Conservation (phyloP, 2,888 invertebrate species). For the Stenoptilia bipunctidactyla region DNA sequence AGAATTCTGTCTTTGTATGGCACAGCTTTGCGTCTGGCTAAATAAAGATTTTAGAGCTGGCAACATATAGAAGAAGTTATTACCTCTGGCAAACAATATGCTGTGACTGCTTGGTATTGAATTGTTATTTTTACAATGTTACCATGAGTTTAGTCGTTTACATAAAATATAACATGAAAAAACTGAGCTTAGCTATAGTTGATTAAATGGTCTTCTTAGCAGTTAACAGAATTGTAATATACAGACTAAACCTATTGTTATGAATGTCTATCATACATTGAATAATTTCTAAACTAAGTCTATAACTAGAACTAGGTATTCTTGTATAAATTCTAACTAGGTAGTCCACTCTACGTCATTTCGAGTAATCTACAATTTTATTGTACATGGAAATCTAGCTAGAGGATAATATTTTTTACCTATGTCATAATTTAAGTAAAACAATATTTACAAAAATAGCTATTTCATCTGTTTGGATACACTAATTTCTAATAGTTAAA, state of each 20-base stretch:
- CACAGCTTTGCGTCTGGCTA: too few species aligned
- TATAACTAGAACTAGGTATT: slow-evolving; percentile 55
- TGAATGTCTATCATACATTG: slow-evolving; percentile 52
- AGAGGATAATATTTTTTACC: slow-evolving; percentile 51
- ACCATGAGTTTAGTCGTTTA: too few species aligned
- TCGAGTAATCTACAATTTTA: slow-evolving; percentile 63
- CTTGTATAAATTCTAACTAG: slow-evolving; percentile 68
- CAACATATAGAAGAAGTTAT: too few species aligned
- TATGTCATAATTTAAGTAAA: slow-evolving; percentile 66
- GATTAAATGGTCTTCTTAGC: neutral
- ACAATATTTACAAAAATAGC: slow-evolving; percentile 69
- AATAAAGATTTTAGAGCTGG: too few species aligned
- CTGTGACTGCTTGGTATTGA: too few species aligned
- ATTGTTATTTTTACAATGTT: too few species aligned
- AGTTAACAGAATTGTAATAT: slow-evolving; percentile 11
- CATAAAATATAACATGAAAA: too few species aligned
- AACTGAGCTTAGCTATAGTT: neutral
- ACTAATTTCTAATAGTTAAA: slow-evolving; percentile 30
- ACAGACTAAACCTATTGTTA: slow-evolving; percentile 12
- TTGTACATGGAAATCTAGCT: slow-evolving; percentile 67
- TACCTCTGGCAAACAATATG: too few species aligned
- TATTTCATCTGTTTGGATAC: slow-evolving; percentile 49
- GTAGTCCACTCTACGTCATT: slow-evolving; percentile 48
- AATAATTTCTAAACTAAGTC: slow-evolving; percentile 27
- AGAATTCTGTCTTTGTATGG: too few species aligned